These are phyloP conservation scores for Myanophis thanlyinensis DNA, from an alignment of 2,113 vertebrate genomes.

Conservation along the genomic window DNA sequence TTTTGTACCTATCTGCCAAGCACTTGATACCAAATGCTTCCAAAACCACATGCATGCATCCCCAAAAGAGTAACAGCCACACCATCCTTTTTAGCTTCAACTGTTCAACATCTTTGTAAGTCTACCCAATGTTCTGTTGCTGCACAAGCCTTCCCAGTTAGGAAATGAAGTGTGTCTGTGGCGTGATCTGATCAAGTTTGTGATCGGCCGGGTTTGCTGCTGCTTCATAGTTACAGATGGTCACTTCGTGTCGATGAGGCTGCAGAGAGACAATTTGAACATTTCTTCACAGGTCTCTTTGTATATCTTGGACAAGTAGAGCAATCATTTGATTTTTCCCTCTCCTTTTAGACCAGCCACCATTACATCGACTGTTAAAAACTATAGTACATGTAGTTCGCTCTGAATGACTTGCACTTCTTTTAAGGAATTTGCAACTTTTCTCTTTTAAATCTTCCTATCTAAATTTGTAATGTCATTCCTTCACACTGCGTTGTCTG, in stretches of 20 bases:
- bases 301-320: not conserved
- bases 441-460: not conserved
- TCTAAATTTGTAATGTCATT: not conserved
- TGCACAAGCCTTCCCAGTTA: slow-evolving; percentile 46
- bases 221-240: slow-evolving; percentile 95
- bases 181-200: slow-evolving; percentile 82
- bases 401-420: not conserved
- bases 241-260: slow-evolving; percentile 92
- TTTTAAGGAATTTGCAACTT: not conserved
- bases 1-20: accelerated
- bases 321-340: not conserved
- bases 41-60: not conserved
- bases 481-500: not conserved
- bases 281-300: not conserved
- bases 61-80: accelerated
- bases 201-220: slow-evolving; percentile 94
- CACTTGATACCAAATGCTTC: accelerated
- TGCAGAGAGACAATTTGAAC: slow-evolving; percentile 43
- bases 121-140: accelerated
- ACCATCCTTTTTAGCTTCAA: accelerated
- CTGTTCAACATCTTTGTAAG: accelerated
- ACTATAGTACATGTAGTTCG: not conserved
- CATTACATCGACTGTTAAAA: not conserved
- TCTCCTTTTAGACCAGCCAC: not conserved
- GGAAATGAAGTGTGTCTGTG: slow-evolving; percentile 93